Base-by-base conservation (phyloP, 2,888 invertebrate genomes). In the Eupelmus urozonus region DNA sequence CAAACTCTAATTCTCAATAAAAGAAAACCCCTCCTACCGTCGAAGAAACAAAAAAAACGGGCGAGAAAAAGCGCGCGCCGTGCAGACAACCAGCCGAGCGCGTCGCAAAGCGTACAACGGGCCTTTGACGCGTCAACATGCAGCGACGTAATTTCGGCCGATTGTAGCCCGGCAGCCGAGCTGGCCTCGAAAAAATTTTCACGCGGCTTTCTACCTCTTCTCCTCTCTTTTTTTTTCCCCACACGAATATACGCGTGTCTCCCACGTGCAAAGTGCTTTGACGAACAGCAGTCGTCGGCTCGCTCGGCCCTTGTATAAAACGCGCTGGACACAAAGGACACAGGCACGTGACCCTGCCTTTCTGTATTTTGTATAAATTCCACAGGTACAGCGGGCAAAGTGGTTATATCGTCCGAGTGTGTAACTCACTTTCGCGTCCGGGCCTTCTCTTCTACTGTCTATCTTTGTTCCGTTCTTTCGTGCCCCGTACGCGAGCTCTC, bases 201-300 rank as follows among this genome's bases (percentile, higher is more conserved):
- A 9, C 62, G 27, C 53, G 55, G 55, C 55, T 55, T 55, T 25
- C 11, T 25, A 13, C 20, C 20, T 53, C 18, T 53, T 53, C 3
- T 20, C 18, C 11, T 49, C 5, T 45, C 45, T 45, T 27, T 69
- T 23, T 67, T 55, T 23, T 40, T 16, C 13, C 11, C 20, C 57
- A 16, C 13, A 16, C 16, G 49, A 3, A 13, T 16, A 13, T 49
- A 49, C 3, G 16, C 3, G 49, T 49, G 3, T n/a, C 11, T 49
- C 40, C n/a, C 29, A 13, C 63, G 16, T 51, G 60, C 51, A 62
- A 71, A 71, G 60, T 60, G 51, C 71, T 72, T 72, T 72, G 72
- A 72, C 27, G 63, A 55, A 51, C 72, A 25, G 40, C 29, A 18
- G 16, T n/a, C 27, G 49, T n/a, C n/a, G n/a, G n/a, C n/a, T n/a